phyloP scores from a whole-genome alignment of 2,888 invertebrate species.

The Chalcis sispes region DNA sequence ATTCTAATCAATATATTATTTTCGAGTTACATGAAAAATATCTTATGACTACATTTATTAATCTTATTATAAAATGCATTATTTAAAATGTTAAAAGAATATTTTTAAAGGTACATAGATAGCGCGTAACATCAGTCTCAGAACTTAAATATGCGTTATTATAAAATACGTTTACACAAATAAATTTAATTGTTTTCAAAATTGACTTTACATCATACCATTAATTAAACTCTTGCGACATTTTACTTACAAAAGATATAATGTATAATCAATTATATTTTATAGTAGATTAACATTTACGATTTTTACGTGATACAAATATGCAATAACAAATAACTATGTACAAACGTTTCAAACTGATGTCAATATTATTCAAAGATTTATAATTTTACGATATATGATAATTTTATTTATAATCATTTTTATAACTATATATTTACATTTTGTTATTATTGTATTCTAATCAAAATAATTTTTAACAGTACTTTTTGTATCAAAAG shows the following conservation, averaged over 20 bases:
- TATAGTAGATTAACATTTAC: no score
- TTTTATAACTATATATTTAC: no score
- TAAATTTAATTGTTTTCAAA: no score
- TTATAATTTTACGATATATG: background rate
- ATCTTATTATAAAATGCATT: constrained; percentile 7
- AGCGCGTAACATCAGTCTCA: constrained; percentile 52
- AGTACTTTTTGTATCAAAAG: no score
- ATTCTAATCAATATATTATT: background rate
- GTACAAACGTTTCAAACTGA: constrained; percentile 29
- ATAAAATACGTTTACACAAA: background rate
- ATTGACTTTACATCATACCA: background rate
- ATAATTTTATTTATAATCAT: no score
- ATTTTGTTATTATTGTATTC: no score
- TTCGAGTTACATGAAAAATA: no score
- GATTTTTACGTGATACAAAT: no score
- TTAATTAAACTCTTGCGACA: no score
- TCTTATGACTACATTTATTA: background rate
- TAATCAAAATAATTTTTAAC: no score
- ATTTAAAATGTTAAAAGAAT: constrained; percentile 9
- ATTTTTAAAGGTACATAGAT: constrained; percentile 51
- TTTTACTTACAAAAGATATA: background rate
- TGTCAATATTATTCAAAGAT: constrained; percentile 16
- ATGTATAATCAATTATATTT: background rate
- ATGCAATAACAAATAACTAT: background rate
- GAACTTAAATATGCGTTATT: constrained; percentile 11